phyloP scores from a whole-genome alignment of 2,113 vertebrate species.

The Arizona elegans region DNA sequence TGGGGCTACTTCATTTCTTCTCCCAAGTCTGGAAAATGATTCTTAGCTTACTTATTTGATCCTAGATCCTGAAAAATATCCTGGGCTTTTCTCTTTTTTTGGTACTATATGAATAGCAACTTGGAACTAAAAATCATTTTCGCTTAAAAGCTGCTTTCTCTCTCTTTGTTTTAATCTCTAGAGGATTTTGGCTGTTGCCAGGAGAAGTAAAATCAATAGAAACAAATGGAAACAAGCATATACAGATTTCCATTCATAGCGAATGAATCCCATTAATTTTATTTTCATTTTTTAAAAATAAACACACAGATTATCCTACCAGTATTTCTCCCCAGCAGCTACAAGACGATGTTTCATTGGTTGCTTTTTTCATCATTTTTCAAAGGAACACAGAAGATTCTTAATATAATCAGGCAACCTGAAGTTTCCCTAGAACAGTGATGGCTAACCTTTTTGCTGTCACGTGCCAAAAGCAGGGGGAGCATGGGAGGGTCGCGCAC shows the following conservation, averaged over 20 bases:
- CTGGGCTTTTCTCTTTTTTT: neutral
- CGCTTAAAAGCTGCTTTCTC: neutral
- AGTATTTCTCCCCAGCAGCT: neutral
- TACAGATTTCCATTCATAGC: neutral
- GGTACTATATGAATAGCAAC: neutral
- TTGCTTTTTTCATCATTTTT: neutral
- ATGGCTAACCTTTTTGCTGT: no score
- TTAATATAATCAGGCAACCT: slow-evolving; percentile 26
- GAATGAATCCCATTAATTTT: neutral
- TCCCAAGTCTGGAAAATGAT: neutral
- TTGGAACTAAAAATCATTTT: neutral
- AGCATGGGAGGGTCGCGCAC: no score
- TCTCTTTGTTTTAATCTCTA: neutral
- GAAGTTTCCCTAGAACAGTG: neutral
- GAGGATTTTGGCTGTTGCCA: neutral
- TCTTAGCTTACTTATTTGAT: neutral
- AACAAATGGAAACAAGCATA: neutral
- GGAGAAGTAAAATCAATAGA: neutral
- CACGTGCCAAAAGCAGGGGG: no score
- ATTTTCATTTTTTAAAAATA: neutral
- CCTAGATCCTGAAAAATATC: neutral
- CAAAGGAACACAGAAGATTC: slow-evolving; percentile 2
- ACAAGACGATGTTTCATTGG: neutral
- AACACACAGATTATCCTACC: neutral
- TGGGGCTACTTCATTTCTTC: neutral